Evolutionary conservation across 2,797 vertebrate genomes (phyloP), one percentile per base, ranked within the genome.

Genomic region (Stomatorhinus walkeri): DNA sequence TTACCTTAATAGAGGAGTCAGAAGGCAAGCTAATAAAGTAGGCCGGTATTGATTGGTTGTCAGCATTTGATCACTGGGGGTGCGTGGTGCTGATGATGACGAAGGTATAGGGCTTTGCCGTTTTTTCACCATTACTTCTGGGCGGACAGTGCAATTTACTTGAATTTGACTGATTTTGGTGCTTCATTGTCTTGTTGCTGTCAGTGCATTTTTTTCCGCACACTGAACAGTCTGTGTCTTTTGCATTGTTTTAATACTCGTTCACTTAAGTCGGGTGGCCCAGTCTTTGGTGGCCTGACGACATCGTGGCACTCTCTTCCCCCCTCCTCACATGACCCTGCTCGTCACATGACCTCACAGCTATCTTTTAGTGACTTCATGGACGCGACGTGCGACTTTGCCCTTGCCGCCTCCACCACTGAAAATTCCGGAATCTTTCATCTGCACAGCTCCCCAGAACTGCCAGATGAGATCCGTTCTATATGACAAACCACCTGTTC

Each of bases 11-110:
- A 85, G 81, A 85, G 43, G 48, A 48, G 81, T 51, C 76, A 81
- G 76, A 81, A 81, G 76, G 81, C 48, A 5, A 51, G 46, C 81
- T 85, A 85, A 85, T 85, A 85, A 48, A 85, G 43, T 85, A 85
- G 81, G 43, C 40, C 8, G n/a, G 43, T 85, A 85, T 85, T 48
- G 81, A 85, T 85, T 85, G 43, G 43, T 16, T 85, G 81, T 85
- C 81, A 85, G 48, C 48, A 5, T 85, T 85, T 85, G 43, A 85
- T 85, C 81, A 48, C 48, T 85, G 43, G 48, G 64, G 43, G n/a
- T 22, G n/a, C n/a, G 22, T 28, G 46, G 51, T 48, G 22, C 48
- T 48, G 43, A 85, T 85, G 81, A 85, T 48, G 48, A 85, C 12
- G 40, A 85, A 85, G 46, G 22, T 24, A 9, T 12, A 22, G 10